These are phyloP conservation scores for Chaetodon trifascialis DNA, from an alignment of 2,113 vertebrate species.

Conservation along the genomic window DNA sequence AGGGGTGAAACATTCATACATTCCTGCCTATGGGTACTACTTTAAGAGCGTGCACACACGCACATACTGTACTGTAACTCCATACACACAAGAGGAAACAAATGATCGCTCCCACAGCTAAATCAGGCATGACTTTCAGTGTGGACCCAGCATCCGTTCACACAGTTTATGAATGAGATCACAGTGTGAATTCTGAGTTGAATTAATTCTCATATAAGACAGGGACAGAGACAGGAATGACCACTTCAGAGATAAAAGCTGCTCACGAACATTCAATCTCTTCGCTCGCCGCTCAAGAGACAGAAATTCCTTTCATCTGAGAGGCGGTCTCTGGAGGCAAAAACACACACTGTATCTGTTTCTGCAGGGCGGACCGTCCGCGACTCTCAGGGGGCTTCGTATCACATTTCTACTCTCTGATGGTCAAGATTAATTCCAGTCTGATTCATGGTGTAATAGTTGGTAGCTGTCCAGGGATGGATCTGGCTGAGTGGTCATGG, in stretches of 20 bases:
- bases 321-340: constrained; percentile 26
- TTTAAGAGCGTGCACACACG: not conserved
- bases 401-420: constrained; percentile 33
- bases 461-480: constrained; percentile 50
- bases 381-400: constrained; percentile 45
- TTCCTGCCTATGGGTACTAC: not conserved
- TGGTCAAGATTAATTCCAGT: constrained; percentile 50
- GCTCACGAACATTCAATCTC: not conserved
- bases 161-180: not conserved
- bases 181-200: not conserved
- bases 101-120: not conserved
- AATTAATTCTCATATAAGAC: not conserved
- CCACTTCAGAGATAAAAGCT: constrained; percentile 10
- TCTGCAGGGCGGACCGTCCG: constrained; percentile 48
- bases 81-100: not conserved
- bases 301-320: constrained; percentile 61
- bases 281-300: constrained; percentile 3
- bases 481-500: constrained; percentile 23
- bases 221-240: constrained; percentile 11
- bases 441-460: constrained; percentile 46
- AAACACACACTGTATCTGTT: constrained; percentile 13
- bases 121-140: not conserved
- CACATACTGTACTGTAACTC: not conserved
- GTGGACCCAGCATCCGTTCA: no score
- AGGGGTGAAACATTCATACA: constrained; percentile 6